phyloP scores from a whole-genome alignment of 2,888 invertebrate species.

The Cenopis cana region DNA sequence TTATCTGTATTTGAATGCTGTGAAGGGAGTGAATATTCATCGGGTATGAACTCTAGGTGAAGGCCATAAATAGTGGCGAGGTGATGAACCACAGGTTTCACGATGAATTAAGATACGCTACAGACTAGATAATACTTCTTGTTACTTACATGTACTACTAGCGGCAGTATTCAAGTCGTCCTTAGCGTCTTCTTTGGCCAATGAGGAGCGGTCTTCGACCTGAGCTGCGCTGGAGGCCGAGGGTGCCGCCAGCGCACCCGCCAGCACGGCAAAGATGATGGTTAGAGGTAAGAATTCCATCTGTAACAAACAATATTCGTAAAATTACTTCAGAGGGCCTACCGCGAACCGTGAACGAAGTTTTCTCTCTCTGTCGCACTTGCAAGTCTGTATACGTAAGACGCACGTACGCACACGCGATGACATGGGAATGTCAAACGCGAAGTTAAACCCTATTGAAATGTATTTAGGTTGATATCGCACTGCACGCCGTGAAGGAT shows the following conservation, averaged over 20 bases:
- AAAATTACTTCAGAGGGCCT: neutral
- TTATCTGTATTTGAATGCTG: no score
- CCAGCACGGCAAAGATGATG: conserved; percentile 52
- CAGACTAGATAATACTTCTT: neutral
- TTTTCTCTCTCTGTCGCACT: no score
- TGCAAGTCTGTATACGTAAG: no score
- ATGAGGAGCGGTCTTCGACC: conserved; percentile 31
- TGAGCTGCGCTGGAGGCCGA: conserved; percentile 51
- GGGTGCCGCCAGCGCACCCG: conserved; percentile 56
- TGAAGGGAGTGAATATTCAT: no score
- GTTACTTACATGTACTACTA: conserved; percentile 69
- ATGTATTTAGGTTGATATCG: no score
- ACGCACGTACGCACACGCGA: no score
- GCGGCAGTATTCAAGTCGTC: conserved; percentile 71
- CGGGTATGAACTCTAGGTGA: no score
- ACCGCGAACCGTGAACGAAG: no score
- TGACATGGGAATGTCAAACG: no score
- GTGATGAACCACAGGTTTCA: neutral
- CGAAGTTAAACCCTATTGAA: no score
- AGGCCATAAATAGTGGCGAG: no score
- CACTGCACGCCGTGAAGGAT: no score
- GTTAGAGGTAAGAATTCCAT: conserved; percentile 56
- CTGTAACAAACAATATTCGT: conserved; percentile 53
- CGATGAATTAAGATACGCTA: neutral
- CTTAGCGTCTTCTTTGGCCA: conserved; percentile 45